Evolutionary conservation across 2,888 invertebrate species (phyloP).

Genomic region (Seira sanloemensis): DNA sequence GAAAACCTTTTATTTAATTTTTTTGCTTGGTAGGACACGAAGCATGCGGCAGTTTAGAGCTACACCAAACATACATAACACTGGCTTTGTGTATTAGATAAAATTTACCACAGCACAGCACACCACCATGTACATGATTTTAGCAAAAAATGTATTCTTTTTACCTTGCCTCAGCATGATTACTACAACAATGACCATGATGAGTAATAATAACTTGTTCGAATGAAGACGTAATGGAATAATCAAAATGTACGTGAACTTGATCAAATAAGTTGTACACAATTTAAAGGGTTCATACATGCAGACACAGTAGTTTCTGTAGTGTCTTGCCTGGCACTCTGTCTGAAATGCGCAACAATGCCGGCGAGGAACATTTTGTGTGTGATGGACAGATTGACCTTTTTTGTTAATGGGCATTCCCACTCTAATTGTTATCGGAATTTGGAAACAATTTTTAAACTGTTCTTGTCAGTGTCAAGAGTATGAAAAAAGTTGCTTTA

Average conservation of each 20-base stretch:
- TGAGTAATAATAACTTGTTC: conserved; percentile 18
- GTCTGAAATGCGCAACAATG: conserved; percentile 17
- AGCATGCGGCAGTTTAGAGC: not conserved
- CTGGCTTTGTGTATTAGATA: not conserved
- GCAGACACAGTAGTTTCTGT: not conserved
- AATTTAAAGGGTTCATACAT: too few species aligned
- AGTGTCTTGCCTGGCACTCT: not conserved
- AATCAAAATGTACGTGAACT: not conserved
- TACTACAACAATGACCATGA: not conserved
- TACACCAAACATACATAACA: not conserved
- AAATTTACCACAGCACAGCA: too few species aligned
- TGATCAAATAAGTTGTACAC: not conserved
- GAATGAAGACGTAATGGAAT: conserved; percentile 9
- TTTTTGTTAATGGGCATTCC: not conserved
- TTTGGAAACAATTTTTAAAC: not conserved
- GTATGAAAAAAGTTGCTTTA: conserved; percentile 39
- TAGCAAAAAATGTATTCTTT: conserved; percentile 35
- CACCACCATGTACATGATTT: not conserved
- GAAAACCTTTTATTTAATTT: not conserved
- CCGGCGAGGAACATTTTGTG: not conserved
- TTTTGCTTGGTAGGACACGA: not conserved
- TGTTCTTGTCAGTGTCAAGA: conserved; percentile 23
- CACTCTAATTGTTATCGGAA: not conserved
- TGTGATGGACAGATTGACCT: conserved; percentile 21
- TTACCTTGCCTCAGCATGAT: conserved; percentile 14